These are phyloP conservation scores for Vespertilio murinus DNA, from an alignment of 2,797 vertebrate genomes.

Conservation along the genomic window DNA sequence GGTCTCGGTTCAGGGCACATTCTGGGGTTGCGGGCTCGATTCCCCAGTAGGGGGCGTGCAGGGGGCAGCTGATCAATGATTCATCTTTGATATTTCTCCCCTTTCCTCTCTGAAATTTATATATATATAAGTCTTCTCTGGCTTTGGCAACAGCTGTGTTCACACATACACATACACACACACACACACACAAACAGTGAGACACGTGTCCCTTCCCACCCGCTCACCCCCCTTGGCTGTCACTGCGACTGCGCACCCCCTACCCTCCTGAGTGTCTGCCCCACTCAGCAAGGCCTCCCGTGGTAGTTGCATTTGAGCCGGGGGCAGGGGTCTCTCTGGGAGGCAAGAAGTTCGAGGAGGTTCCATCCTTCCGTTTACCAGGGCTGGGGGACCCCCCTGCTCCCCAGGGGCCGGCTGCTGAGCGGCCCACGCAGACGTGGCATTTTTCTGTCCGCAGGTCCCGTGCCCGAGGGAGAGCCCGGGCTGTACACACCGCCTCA, in stretches of 20 bases:
- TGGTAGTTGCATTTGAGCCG: not conserved
- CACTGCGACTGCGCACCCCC: not conserved
- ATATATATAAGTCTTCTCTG: not conserved
- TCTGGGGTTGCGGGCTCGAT: too few relatives aligned
- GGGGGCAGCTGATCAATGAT: too few relatives aligned
- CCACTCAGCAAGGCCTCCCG: not conserved
- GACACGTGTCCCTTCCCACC: not conserved
- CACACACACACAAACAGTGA: not conserved
- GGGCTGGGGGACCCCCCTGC: rapidly evolving
- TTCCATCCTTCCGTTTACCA: not conserved
- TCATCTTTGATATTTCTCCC: too few relatives aligned
- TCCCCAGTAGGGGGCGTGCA: too few relatives aligned
- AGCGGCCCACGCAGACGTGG: rapidly evolving
- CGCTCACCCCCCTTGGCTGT: rapidly evolving
- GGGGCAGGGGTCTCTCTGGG: not conserved
- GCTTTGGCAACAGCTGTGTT: not conserved
- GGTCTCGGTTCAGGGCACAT: too few relatives aligned
- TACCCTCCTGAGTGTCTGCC: not conserved
- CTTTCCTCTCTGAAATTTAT: too few relatives aligned
- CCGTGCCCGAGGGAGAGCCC: not conserved
- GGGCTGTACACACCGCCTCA: rapidly evolving
- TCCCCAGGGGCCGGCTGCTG: not conserved
- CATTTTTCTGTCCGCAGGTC: not conserved
- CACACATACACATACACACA: too few relatives aligned
- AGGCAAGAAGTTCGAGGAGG: not conserved